A percentile compares a stretch with the other conserved stretches of the same genome.
These are phyloP conservation scores for Archivesica marissinica DNA, from an alignment of 1,140 invertebrate genomes.

Conservation along the genomic window DNA sequence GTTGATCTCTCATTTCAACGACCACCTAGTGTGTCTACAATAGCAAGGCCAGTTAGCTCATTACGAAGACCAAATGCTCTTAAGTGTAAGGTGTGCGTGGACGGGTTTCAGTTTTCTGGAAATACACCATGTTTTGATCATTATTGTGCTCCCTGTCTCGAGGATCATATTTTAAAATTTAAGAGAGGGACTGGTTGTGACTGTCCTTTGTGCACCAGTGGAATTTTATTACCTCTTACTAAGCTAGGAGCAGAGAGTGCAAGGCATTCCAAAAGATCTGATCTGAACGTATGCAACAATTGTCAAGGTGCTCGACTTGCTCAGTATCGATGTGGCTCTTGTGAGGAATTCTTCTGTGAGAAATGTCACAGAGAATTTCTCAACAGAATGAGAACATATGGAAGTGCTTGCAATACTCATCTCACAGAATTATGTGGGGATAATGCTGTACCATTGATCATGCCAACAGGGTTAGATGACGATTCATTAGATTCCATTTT, in stretches of 20 bases:
- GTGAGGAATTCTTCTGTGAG: slow-evolving; percentile 58
- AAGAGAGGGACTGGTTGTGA: slow-evolving; percentile 52
- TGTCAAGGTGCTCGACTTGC: slow-evolving; percentile 37
- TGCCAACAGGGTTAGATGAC: slow-evolving; percentile 21
- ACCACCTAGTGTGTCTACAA: slow-evolving; percentile 55
- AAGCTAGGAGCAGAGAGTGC: neutral
- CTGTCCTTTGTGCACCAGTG: slow-evolving; percentile 54
- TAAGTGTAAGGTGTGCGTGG: slow-evolving; percentile 52
- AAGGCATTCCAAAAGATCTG: neutral
- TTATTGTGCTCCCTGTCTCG: slow-evolving; percentile 44
- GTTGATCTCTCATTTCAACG: neutral
- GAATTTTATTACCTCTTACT: slow-evolving; percentile 40
- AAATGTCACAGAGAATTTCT: slow-evolving; percentile 57
- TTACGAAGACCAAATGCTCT: slow-evolving; percentile 18
- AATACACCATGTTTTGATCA: slow-evolving; percentile 57
- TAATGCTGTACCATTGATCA: slow-evolving; percentile 40
- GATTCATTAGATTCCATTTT: slow-evolving; percentile 49
- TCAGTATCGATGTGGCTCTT: slow-evolving; percentile 46
- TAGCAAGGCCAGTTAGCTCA: slow-evolving; percentile 18
- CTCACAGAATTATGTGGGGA: slow-evolving; percentile 35
- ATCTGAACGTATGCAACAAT: slow-evolving; percentile 27
- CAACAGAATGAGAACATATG: slow-evolving; percentile 48
- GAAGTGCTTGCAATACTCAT: slow-evolving; percentile 21
- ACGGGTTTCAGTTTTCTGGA: slow-evolving; percentile 42
- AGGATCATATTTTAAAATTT: slow-evolving; percentile 50